A percentile compares a stretch with the other conserved stretches of the same genome.
Conservation (phyloP, 92 coral and sea anemone genomes). For the Meandrina meandrites region DNA sequence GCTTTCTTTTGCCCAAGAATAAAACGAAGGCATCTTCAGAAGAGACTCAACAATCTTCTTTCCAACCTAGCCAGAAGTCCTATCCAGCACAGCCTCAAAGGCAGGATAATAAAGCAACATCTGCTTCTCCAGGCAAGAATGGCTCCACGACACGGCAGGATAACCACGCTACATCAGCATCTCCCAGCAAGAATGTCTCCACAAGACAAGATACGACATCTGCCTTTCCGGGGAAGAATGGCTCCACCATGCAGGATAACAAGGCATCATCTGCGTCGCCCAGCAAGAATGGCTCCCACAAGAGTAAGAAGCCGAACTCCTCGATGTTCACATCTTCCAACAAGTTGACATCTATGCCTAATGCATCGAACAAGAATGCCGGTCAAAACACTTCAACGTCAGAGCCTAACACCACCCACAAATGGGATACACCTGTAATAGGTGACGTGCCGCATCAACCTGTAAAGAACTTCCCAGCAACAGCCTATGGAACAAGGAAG, state of each 20-base stretch:
- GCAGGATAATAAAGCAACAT: slow-evolving; percentile 1
- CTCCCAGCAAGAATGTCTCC: too few species aligned
- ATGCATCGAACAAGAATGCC: neutral
- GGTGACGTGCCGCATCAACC: slow-evolving; percentile 14
- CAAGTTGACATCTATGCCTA: neutral
- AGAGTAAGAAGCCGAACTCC: neutral
- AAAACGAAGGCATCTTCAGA: slow-evolving; percentile 1
- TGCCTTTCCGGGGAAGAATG: too few species aligned
- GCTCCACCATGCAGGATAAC: too few species aligned
- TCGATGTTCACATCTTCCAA: slow-evolving; percentile 1
- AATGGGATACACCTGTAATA: neutral
- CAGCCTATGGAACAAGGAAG: slow-evolving; percentile 6
- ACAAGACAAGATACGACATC: too few species aligned
- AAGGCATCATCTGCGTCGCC: too few species aligned
- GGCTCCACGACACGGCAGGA: too few species aligned
- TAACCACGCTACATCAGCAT: too few species aligned
- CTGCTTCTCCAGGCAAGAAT: too few species aligned
- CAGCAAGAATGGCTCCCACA: slow-evolving; percentile 10
- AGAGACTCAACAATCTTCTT: neutral
- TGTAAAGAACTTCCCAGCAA: too few species aligned
- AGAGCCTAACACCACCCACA: neutral
- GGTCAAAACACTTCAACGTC: slow-evolving; percentile 4
- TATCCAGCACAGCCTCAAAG: neutral
- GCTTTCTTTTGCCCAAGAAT: neutral
- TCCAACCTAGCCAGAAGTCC: neutral